phyloP scores from a whole-genome alignment of 2,797 vertebrate genomes.

The Vipera ursinii region DNA sequence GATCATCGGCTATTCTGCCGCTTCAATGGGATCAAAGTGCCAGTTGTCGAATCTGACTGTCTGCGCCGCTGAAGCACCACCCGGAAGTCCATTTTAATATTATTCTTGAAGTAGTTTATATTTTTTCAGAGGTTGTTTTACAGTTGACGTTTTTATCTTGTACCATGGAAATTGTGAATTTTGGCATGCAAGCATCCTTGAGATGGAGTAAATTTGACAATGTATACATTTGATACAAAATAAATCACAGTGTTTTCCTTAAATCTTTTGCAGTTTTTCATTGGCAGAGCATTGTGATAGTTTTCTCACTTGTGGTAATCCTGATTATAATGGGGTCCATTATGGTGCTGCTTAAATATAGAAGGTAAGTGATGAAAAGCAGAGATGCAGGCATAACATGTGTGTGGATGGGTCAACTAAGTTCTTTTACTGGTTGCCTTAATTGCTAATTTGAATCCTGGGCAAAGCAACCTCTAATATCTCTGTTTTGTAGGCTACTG shows the following conservation, averaged over 20 bases:
- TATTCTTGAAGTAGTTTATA: not conserved
- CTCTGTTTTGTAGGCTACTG: conserved; percentile 39
- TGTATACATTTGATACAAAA: not conserved
- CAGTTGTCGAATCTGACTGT: too few relatives aligned
- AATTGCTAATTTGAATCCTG: not conserved
- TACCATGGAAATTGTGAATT: not conserved
- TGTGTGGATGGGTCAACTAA: not conserved
- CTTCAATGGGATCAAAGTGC: too few relatives aligned
- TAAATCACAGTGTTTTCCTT: not conserved
- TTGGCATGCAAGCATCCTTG: not conserved
- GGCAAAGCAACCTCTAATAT: not conserved
- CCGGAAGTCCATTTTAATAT: too few relatives aligned
- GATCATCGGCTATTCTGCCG: too few relatives aligned
- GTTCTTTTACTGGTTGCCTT: not conserved
- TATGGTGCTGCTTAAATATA: not conserved
- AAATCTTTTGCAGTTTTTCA: not conserved
- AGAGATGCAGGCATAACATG: not conserved
- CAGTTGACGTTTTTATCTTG: not conserved
- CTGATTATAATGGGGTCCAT: not conserved
- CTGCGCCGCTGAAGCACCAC: too few relatives aligned
- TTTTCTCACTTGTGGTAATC: not conserved
- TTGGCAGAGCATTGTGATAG: not conserved
- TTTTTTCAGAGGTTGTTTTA: not conserved
- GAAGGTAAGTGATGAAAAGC: not conserved
- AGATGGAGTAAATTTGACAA: not conserved